Evolutionary conservation across 2,113 vertebrate species (phyloP).

Genomic region (Astatotilapia flaviijosephi): DNA sequence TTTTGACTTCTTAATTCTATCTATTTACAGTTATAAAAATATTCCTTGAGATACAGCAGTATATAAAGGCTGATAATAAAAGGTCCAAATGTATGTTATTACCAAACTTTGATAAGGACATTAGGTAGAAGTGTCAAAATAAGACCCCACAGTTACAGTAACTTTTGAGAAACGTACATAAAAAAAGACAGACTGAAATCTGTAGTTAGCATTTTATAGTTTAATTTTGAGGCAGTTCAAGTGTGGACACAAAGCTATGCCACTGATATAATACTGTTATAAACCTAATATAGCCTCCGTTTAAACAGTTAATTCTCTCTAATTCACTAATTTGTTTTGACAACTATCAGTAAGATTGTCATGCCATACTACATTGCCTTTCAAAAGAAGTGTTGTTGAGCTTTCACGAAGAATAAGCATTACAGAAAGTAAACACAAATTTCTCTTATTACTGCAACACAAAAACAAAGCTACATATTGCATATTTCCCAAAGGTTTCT

Average conservation of each 20-base stretch:
- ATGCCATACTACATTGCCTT: background rate
- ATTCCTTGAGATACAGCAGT: background rate
- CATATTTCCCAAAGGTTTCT: background rate
- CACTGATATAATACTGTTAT: background rate
- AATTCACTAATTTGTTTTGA: background rate
- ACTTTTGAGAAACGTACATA: background rate
- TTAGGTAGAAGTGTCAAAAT: background rate
- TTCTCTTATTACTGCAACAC: background rate
- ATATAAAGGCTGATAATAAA: background rate
- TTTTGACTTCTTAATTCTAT: background rate
- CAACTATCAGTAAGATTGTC: background rate
- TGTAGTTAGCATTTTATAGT: background rate
- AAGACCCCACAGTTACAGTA: background rate
- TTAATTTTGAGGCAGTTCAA: background rate
- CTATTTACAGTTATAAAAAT: background rate
- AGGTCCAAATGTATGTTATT: background rate
- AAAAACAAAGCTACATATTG: background rate
- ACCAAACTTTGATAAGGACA: background rate
- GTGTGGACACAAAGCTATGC: background rate
- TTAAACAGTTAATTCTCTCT: background rate
- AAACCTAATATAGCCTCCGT: background rate
- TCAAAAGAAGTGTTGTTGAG: background rate
- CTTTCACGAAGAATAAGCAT: background rate
- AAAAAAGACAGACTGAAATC: background rate
- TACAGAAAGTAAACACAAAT: background rate